Conservation (phyloP, 2,113 vertebrate species). For the Oxygymnocypris stewartii region DNA sequence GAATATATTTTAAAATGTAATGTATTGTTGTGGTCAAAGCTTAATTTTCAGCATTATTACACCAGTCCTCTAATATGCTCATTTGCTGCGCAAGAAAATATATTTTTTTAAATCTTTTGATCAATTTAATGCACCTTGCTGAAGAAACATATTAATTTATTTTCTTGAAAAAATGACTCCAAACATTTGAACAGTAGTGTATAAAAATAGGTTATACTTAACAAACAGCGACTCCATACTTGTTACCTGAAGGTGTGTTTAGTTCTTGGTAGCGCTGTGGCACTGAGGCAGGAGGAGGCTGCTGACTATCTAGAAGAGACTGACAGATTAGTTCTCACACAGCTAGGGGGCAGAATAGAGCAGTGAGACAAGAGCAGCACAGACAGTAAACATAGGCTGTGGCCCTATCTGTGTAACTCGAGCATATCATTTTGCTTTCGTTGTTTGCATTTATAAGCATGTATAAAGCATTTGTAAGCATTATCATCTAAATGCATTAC, state of each 20-base stretch:
- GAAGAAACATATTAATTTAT: neutral
- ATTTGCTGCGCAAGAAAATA: neutral
- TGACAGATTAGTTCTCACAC: slow-evolving; percentile 82
- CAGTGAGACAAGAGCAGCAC: no score
- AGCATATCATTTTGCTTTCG: neutral
- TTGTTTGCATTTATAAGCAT: neutral
- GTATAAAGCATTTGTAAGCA: neutral
- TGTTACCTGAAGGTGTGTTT: slow-evolving; percentile 64
- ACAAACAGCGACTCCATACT: neutral
- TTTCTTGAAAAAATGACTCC: no score
- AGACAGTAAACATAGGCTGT: slow-evolving; percentile 2
- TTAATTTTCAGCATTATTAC: neutral
- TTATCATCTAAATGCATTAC: neutral
- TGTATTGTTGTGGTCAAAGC: neutral
- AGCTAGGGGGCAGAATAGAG: neutral
- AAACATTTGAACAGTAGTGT: no score
- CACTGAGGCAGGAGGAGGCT: slow-evolving; percentile 92
- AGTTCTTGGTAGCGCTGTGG: slow-evolving; percentile 85
- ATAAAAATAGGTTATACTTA: neutral
- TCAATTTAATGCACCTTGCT: neutral
- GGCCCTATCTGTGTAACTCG: neutral
- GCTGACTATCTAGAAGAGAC: slow-evolving; percentile 95
- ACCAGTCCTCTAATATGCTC: neutral
- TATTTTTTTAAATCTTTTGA: neutral
- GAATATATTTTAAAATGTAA: neutral